A percentile compares a stretch with the other conserved stretches of the same genome.
These are phyloP conservation scores for Drosophila sp. DNA, from an alignment of 1,140 invertebrate species.

Conservation along the genomic window DNA sequence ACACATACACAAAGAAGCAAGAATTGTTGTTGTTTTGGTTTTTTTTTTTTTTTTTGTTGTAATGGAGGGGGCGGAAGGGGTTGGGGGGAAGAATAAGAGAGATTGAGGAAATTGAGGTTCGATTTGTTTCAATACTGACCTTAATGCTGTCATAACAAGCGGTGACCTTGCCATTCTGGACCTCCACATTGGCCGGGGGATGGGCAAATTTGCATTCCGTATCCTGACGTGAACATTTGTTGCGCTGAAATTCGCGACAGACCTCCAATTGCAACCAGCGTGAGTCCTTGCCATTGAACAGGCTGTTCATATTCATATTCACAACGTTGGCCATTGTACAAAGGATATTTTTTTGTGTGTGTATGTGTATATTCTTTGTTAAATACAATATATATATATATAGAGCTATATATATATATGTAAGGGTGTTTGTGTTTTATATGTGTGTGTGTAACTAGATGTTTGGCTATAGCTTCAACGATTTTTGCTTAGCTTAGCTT, in stretches of 20 bases:
- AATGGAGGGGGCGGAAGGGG: not conserved
- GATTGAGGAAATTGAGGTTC: not conserved
- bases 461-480: constrained; percentile 29
- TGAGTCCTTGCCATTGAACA: constrained; percentile 99
- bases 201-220: constrained; percentile 99
- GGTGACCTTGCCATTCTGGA: constrained; percentile 99
- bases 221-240: constrained; percentile 99
- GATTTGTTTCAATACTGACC: constrained; percentile 87
- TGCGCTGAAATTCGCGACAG: constrained; percentile 99
- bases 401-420: constrained; percentile 34
- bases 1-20: constrained; percentile 72
- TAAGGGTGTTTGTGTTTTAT: not conserved
- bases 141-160: constrained; percentile 99
- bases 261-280: constrained; percentile 99
- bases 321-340: constrained; percentile 92
- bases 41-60: not conserved
- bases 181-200: constrained; percentile 99
- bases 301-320: constrained; percentile 98
- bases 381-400: constrained; percentile 25
- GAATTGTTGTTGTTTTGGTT: constrained; percentile 16
- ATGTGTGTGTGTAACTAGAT: constrained; percentile 25
- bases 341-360: constrained; percentile 30
- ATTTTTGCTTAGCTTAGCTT: constrained; percentile 41
- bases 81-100: not conserved
- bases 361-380: constrained; percentile 1